These are phyloP conservation scores for Cottus gobio DNA, from an alignment of 2,113 vertebrate species.

Conservation along the genomic window DNA sequence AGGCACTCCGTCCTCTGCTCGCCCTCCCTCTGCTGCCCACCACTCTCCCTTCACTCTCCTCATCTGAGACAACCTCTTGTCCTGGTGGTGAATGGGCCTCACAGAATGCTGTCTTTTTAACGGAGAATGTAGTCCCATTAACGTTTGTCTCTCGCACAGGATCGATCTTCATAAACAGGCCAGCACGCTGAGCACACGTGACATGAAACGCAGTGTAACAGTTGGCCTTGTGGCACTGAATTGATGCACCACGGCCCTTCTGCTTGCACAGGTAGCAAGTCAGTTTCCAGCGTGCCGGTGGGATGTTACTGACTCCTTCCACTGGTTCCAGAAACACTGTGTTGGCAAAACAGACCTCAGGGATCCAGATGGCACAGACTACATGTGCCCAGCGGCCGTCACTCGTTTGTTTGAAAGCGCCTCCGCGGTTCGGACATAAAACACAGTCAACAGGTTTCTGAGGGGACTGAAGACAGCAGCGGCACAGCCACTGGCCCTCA, in stretches of 20 bases:
- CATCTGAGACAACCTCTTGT: conserved; percentile 74
- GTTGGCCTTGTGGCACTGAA: conserved; percentile 98
- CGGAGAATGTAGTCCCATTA: conserved; percentile 94
- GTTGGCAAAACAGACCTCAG: conserved; percentile 98
- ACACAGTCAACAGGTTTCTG: conserved; percentile 95
- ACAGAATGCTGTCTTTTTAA: conserved; percentile 97
- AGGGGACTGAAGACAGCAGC: conserved; percentile 96
- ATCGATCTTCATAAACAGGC: conserved; percentile 99
- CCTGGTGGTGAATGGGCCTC: conserved; percentile 90
- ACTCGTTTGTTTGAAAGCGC: conserved; percentile 97
- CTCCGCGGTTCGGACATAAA: conserved; percentile 95
- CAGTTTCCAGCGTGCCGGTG: conserved; percentile 95
- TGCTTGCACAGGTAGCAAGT: conserved; percentile 97
- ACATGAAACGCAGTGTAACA: conserved; percentile 99
- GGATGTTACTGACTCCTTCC: conserved; percentile 94
- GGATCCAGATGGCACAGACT: conserved; percentile 99
- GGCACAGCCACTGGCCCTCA: conserved; percentile 97
- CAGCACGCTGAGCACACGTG: conserved; percentile 94
- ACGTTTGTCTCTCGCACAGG: conserved; percentile 94
- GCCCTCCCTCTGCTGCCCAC: conserved; percentile 81
- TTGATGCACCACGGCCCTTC: conserved; percentile 94
- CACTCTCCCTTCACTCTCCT: conserved; percentile 80
- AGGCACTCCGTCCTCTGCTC: conserved; percentile 80
- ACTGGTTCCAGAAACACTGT: conserved; percentile 98
- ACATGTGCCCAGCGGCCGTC: conserved; percentile 97